phyloP scores from a whole-genome alignment of 30 jellyfish, hydroid and myxozoan species.

The Clytia hemisphaerica region DNA sequence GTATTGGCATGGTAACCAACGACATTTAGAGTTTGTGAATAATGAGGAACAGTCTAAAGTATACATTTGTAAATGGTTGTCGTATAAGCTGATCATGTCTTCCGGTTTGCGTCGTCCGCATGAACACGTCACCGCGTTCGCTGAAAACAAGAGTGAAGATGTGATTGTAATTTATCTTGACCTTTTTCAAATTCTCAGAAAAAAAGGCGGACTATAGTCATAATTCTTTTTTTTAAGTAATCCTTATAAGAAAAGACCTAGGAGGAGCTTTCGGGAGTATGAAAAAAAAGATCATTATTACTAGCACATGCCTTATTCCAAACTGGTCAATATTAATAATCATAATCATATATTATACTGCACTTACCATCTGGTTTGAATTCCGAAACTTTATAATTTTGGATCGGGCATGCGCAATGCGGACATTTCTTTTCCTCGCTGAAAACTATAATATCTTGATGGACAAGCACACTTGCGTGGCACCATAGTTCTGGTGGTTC shows the following conservation, averaged over 20 bases:
- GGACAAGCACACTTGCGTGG: conserved; percentile 62
- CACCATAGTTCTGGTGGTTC: conserved; percentile 91
- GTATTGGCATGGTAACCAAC: conserved; percentile 43
- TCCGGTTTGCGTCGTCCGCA: conserved; percentile 25
- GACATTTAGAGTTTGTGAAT: conserved; percentile 12
- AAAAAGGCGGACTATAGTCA: no score
- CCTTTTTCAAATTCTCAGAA: no score
- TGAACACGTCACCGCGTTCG: conserved; percentile 9
- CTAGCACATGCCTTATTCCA: background rate
- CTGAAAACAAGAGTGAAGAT: background rate
- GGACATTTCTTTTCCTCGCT: conserved; percentile 87
- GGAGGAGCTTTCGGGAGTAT: no score
- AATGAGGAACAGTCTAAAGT: conserved; percentile 34
- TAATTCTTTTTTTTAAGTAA: no score
- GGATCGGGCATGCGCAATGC: conserved; percentile 22
- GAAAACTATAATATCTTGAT: conserved; percentile 41
- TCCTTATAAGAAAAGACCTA: no score
- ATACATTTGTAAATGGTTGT: conserved; percentile 67
- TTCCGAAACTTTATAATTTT: conserved; percentile 5
- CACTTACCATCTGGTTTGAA: conserved; percentile 2
- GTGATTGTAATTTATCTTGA: background rate
- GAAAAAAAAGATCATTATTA: no score
- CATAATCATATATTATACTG: background rate
- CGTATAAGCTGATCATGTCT: conserved; percentile 21
- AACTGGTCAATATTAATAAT: background rate